Conservation (phyloP, 1,140 invertebrate species). For the Centruroides sculpturatus region DNA sequence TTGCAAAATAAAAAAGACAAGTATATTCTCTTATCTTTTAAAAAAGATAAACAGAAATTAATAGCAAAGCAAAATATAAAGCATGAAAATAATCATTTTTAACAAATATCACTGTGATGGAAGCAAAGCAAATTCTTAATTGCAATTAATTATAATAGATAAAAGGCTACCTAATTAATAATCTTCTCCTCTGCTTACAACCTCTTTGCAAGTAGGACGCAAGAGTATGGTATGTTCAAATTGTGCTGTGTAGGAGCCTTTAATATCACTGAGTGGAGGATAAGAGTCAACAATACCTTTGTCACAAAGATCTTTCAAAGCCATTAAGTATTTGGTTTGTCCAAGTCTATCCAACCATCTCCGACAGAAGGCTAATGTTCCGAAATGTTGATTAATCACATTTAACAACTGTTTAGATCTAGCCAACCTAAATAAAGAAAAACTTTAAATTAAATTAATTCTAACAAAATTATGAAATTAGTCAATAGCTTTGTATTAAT, state of each 20-base stretch:
- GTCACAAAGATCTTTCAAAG: slow-evolving; percentile 94
- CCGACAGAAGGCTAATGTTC: slow-evolving; percentile 96
- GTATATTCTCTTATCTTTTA: too few relatives aligned
- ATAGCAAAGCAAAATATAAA: too few relatives aligned
- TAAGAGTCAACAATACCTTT: slow-evolving; percentile 91
- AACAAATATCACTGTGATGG: too few relatives aligned
- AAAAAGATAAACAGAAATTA: too few relatives aligned
- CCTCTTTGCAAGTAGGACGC: slow-evolving; percentile 95
- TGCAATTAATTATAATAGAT: not conserved
- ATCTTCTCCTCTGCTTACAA: slow-evolving; percentile 89
- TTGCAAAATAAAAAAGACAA: too few relatives aligned
- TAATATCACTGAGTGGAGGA: slow-evolving; percentile 93
- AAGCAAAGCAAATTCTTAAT: too few relatives aligned
- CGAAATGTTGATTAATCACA: slow-evolving; percentile 95
- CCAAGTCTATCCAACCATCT: slow-evolving; percentile 95
- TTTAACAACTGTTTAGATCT: slow-evolving; percentile 86
- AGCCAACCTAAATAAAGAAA: slow-evolving; percentile 45
- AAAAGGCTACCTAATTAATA: slow-evolving; percentile 43
- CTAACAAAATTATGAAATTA: not conserved
- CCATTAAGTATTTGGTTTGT: slow-evolving; percentile 95
- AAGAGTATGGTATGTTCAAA: slow-evolving; percentile 98
- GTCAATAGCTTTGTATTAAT: not conserved
- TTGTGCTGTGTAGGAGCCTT: slow-evolving; percentile 97
- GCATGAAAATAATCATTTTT: too few relatives aligned
- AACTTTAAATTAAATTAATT: not conserved